Evolutionary conservation across 1,140 invertebrate genomes (phyloP), one percentile per base, ranked within the genome.

Genomic region (Cydia fagiglandana): DNA sequence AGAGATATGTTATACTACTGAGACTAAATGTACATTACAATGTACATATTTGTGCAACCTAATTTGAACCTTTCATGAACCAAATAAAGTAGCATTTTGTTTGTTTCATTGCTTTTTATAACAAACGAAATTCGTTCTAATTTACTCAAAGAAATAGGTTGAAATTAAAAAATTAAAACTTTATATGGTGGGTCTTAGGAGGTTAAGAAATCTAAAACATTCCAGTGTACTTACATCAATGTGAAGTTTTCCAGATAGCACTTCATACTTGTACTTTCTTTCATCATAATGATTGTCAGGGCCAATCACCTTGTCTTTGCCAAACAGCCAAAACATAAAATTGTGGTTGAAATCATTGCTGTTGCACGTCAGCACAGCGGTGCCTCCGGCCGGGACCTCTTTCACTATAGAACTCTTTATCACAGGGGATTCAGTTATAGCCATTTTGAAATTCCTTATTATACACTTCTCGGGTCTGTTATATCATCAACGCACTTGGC

Each of bases 251-350:
- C 95, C 95, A 66, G 95, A 95, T 47, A 96, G 89, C 4, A 96
- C 94, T 90, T 96, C 94, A 90, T 96, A 96, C 83, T 95, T 95
- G 82, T 95, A 96, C 92, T 96, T 96, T 9, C 91, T 91, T 77
- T 91, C 87, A 90, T 96, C 93, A 78, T 94, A 90, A 38, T 86
- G 77, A 92, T 95, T 95, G 53, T 94, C 94, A 53, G 95, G 95
- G 4, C 95, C 94, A 76, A 96, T 94, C 20, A 96, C 89, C 79
- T 93, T 91, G 74, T 94, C 92, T 75, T 94, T 91, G 70, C 91
- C 93, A 74, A 96, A 85, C 81, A 95, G 91, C 95, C 95, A 96
- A 83, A 95, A 95, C 93, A 95, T 94, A 80, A 96, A 96, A 81
- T 94, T 94, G 87, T 96, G 95, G 76, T 94, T 80, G 79, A 94